Evolutionary conservation across 2,888 invertebrate species (phyloP), one percentile per base, ranked within the genome.

Genomic region (Neoaliturus tenellus): DNA sequence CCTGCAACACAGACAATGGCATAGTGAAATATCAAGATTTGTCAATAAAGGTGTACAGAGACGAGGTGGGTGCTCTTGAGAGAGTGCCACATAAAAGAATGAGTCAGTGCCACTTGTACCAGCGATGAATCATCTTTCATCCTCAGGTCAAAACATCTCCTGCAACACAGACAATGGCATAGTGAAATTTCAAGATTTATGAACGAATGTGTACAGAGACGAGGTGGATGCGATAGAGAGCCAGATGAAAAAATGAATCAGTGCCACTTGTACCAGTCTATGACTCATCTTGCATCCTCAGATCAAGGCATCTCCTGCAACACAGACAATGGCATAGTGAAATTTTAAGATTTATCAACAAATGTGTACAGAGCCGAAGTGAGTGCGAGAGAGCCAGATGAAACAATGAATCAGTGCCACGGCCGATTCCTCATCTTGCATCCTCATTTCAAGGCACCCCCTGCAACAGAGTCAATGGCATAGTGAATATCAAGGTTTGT

Each of bases 241-340:
- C 25, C 48, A 28, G 20, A 4, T 14, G 31, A 28, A 2, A 23
- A 31, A 25, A 4, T 4, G 14, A 12, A 31, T 31, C 10, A 62
- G n/a, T n/a, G 28, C 62, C 62, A 62, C 62, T 62, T 62, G 62
- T 31, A 28, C 62, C 1, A 12, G 0, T 1, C 62, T 1, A 28
- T 28, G 78, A 6, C 48, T 31, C 78, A 78, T 78, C 51, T 48
- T 78, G 78, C 78, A 78, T 78, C 55, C 23, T 75, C 78, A 23
- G 78, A 17, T 55, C 55, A 78, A 31, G 78, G 78, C 78, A 78
- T 78, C 55, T 78, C 78, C 78, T 78, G 78, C 20, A 78, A 78
- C 75, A 75, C 1, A 39, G 33, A n/a, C n/a, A n/a, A n/a, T n/a
- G n/a, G n/a, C n/a, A n/a, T n/a, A n/a, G n/a, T n/a, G n/a, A n/a